These are phyloP conservation scores for Nebria brevicollis DNA, from an alignment of 2,888 invertebrate species.

Conservation along the genomic window DNA sequence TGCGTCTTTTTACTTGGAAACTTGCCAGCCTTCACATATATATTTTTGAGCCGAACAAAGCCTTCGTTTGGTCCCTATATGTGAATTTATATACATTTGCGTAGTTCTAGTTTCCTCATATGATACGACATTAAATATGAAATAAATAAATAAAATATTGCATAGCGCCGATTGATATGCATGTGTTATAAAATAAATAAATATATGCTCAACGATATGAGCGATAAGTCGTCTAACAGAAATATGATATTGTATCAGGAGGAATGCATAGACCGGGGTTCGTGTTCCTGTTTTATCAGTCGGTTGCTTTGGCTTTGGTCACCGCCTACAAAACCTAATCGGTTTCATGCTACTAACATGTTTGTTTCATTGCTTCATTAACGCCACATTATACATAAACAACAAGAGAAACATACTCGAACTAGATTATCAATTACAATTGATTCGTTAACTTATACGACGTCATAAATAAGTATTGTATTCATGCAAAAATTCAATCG, in stretches of 20 bases:
- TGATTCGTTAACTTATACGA: no score
- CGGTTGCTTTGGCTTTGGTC: background rate
- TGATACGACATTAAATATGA: background rate
- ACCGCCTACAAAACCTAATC: background rate
- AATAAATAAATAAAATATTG: background rate
- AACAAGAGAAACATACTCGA: background rate
- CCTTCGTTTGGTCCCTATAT: no score
- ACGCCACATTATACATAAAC: background rate
- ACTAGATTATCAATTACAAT: no score
- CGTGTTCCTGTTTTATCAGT: background rate
- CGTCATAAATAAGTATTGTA: no score
- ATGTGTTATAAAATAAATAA: background rate
- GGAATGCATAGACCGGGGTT: background rate
- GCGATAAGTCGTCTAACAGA: background rate
- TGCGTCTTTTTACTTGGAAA: no score
- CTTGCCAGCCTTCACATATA: no score
- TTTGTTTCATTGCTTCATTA: background rate
- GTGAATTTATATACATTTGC: no score
- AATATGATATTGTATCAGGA: background rate
- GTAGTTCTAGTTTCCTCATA: no score
- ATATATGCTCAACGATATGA: background rate
- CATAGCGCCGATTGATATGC: background rate
- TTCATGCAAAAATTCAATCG: no score
- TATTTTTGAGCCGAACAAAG: no score
- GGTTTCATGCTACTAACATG: background rate